Evolutionary conservation across 2,888 invertebrate genomes (phyloP), one percentile per base, ranked within the genome.

Genomic region (Calameuta filiformis): DNA sequence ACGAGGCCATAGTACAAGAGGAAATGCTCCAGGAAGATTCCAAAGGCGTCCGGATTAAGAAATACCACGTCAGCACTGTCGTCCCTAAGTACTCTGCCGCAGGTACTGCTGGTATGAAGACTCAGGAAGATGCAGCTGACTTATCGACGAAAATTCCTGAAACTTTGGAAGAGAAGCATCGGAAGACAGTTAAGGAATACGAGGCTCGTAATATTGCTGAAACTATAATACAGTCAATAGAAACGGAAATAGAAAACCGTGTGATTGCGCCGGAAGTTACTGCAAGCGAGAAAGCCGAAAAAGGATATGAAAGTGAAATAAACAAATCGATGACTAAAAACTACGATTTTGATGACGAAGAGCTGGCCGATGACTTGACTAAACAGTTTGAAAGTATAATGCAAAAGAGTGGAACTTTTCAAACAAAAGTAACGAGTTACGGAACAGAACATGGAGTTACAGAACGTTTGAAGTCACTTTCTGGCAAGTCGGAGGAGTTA

Each of bases 361-460:
- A 85, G 33, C 77, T 90, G 68, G 90, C 91, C 0, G 90, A 91
- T 34, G 86, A 91, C 77, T 79, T 91, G 76, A 90, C 88, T 2
- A 86, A 82, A 11, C 88, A 90, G 75, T 90, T 91, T 73, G 88
- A 89, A 56, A 84, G 81, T 33, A 87, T 90, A n/a, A 87, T 88
- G 80, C 77, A 12, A 69, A 31, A n/a, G 37, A 76, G 23, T 23
- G 30, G 23, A 11, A 34, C n/a, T 30, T 30, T 30, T 35, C 15
- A 34, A 30, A 35, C 35, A 11, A 74, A 74, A 35, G 68, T 35
- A 68, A 68, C 15, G 35, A 30, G 3, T 23, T 75, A 33, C 11
- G 31, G 6, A 69, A 35, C 6, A 12, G 71, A 35, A 37, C 12
- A 4, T 23, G 71, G 11, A 76, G n/a, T 15, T 35, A 12, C 31